These are phyloP conservation scores for Plebejus melissa DNA, from an alignment of 2,888 invertebrate genomes.

Conservation along the genomic window DNA sequence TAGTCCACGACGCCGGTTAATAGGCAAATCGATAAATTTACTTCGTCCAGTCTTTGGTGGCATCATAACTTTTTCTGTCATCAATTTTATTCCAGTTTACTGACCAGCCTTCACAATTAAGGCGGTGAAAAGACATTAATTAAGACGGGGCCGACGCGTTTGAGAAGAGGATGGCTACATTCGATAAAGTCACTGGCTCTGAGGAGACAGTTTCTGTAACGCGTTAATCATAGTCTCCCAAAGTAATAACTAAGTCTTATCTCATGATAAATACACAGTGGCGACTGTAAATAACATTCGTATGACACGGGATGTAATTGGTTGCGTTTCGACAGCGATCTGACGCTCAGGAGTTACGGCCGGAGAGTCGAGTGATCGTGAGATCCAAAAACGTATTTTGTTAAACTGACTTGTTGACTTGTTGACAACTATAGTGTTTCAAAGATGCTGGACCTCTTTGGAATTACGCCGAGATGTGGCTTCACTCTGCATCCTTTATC, in stretches of 20 bases:
- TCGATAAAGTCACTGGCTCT: conserved; percentile 29
- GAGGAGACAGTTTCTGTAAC: conserved; percentile 32
- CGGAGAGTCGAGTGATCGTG: conserved; percentile 35
- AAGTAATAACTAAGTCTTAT: conserved; percentile 46
- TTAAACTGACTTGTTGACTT: too few species aligned
- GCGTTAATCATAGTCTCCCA: not conserved
- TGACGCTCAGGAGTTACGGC: conserved; percentile 47
- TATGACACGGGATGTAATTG: conserved; percentile 66
- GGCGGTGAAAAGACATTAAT: conserved; percentile 40
- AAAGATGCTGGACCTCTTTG: too few species aligned
- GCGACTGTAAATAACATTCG: conserved; percentile 60
- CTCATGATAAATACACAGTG: conserved; percentile 59
- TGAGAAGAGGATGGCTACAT: conserved; percentile 26
- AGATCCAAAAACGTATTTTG: conserved; percentile 28
- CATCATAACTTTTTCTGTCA: conserved; percentile 28
- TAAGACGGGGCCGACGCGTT: conserved; percentile 35
- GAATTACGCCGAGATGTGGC: too few species aligned
- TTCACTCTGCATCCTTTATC: too few species aligned
- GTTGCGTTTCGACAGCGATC: conserved; percentile 57
- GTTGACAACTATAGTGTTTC: too few species aligned
- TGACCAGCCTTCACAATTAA: conserved; percentile 36
- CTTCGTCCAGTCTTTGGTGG: conserved; percentile 15
- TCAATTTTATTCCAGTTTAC: conserved; percentile 34
- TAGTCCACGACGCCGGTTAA: conserved; percentile 25
- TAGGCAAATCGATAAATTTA: conserved; percentile 24